Evolutionary conservation across 37 sponge, comb jelly and placozoan genomes (phyloP).

Genomic region (Haliclona indistincta): DNA sequence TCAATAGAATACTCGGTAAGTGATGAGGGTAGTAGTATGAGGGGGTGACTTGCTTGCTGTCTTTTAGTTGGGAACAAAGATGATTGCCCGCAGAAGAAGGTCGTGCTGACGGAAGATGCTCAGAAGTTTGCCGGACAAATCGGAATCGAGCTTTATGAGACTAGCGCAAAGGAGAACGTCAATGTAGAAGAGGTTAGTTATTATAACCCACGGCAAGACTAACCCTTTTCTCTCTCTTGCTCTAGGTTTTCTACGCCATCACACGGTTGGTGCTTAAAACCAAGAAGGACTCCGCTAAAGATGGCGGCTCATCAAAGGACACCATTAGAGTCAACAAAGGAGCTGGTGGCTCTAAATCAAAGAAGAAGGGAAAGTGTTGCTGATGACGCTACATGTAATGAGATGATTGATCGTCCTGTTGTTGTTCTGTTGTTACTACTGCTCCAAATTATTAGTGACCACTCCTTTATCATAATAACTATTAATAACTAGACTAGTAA

Average conservation of each 20-base stretch:
- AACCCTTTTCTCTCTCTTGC: not conserved
- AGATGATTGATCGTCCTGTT: too few relatives aligned
- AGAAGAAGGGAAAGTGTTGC: constrained; percentile 55
- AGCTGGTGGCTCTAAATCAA: constrained; percentile 2
- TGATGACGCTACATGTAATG: too few relatives aligned
- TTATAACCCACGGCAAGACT: not conserved
- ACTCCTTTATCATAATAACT: too few relatives aligned
- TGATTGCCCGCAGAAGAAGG: constrained; percentile 94
- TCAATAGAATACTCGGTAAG: constrained; percentile 92
- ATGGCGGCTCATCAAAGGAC: constrained; percentile 33
- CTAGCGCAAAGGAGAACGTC: constrained; percentile 97
- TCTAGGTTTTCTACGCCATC: constrained; percentile 92
- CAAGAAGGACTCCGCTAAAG: constrained; percentile 74
- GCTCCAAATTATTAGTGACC: too few relatives aligned
- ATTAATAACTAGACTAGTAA: too few relatives aligned
- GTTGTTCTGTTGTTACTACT: too few relatives aligned
- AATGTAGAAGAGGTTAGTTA: constrained; percentile 95
- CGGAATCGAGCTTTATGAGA: constrained; percentile 89
- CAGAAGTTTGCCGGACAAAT: constrained; percentile 93
- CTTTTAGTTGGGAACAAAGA: constrained; percentile 95
- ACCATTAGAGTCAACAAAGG: constrained; percentile 65
- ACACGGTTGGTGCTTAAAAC: constrained; percentile 88
- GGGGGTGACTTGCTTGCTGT: not conserved
- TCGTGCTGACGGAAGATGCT: constrained; percentile 84
- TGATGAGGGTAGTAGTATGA: not conserved